These are phyloP conservation scores for Sandelia bainsii DNA, from an alignment of 2,797 vertebrate species.

Conservation along the genomic window DNA sequence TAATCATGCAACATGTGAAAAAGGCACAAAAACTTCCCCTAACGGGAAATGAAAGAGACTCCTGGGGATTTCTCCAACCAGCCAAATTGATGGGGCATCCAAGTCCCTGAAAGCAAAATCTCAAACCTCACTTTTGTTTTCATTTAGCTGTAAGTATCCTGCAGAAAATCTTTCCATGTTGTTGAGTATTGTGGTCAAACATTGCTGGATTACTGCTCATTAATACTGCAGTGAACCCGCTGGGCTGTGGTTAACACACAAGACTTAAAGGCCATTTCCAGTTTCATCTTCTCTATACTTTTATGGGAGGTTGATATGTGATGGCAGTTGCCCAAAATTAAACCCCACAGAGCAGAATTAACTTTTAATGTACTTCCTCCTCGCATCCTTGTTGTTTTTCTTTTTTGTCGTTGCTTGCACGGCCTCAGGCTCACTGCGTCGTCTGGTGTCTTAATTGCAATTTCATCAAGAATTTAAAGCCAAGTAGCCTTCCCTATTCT, in stretches of 20 bases:
- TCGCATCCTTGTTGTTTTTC: conserved; percentile 69
- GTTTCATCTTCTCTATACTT: conserved; percentile 60
- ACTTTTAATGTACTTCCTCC: conserved; percentile 74
- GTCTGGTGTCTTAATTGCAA: conserved; percentile 78
- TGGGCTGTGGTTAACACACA: conserved; percentile 57
- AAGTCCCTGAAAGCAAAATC: conserved; percentile 25
- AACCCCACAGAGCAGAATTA: conserved; percentile 71
- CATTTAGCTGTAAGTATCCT: conserved; percentile 35
- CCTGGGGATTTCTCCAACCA: conserved; percentile 52
- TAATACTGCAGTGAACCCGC: conserved; percentile 60
- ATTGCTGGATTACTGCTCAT: conserved; percentile 70
- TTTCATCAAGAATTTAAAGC: conserved; percentile 82
- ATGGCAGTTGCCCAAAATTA: conserved; percentile 67
- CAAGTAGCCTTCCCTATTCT: conserved; percentile 57
- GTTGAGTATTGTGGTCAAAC: conserved; percentile 56
- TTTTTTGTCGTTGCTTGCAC: conserved; percentile 49
- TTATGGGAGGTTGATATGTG: conserved; percentile 43
- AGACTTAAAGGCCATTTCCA: conserved; percentile 67
- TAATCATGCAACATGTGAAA: conserved; percentile 72
- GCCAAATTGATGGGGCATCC: conserved; percentile 23
- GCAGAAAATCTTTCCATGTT: conserved; percentile 34
- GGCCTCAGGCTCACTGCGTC: conserved; percentile 57
- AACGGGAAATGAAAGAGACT: conserved; percentile 36
- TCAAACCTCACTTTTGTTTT: conserved; percentile 43
- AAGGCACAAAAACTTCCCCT: conserved; percentile 63